Conservation (phyloP, 1,140 invertebrate genomes). For the Gonioctena quinquepunctata region DNA sequence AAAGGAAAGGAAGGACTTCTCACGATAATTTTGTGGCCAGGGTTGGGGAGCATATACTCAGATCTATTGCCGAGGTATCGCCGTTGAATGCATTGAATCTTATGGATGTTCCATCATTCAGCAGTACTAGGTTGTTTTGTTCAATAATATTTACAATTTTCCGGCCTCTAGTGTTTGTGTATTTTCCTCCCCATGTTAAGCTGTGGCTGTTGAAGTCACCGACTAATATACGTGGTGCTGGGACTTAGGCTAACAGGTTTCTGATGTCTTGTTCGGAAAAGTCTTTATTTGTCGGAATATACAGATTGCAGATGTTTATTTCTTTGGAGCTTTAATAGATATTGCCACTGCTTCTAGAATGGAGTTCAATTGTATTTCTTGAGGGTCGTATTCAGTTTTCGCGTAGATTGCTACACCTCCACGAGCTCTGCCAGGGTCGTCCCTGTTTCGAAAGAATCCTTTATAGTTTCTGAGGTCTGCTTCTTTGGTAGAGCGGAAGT, state of each 20-base stretch:
- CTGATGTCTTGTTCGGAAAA: background rate
- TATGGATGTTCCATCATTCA: background rate
- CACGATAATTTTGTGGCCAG: background rate
- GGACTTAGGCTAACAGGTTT: background rate
- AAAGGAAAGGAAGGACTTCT: background rate
- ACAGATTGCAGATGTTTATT: too few relatives aligned
- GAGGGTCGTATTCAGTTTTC: too few relatives aligned
- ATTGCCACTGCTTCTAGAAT: too few relatives aligned
- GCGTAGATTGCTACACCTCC: too few relatives aligned
- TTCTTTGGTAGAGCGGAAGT: too few relatives aligned
- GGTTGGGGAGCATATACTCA: slow-evolving; percentile 5
- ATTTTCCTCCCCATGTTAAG: background rate
- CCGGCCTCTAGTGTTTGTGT: background rate
- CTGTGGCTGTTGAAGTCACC: background rate
- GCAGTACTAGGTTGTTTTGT: background rate
- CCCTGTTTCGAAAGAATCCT: too few relatives aligned
- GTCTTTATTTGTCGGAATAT: too few relatives aligned
- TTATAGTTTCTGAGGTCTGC: too few relatives aligned
- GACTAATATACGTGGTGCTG: background rate
- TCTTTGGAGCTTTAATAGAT: too few relatives aligned
- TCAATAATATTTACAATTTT: background rate
- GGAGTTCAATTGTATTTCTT: too few relatives aligned
- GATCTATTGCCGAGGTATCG: slow-evolving; percentile 3
- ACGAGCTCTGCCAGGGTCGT: too few relatives aligned
- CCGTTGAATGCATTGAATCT: slow-evolving; percentile 2